phyloP scores from a whole-genome alignment of 1,140 invertebrate genomes.

The Drosophila busckii region DNA sequence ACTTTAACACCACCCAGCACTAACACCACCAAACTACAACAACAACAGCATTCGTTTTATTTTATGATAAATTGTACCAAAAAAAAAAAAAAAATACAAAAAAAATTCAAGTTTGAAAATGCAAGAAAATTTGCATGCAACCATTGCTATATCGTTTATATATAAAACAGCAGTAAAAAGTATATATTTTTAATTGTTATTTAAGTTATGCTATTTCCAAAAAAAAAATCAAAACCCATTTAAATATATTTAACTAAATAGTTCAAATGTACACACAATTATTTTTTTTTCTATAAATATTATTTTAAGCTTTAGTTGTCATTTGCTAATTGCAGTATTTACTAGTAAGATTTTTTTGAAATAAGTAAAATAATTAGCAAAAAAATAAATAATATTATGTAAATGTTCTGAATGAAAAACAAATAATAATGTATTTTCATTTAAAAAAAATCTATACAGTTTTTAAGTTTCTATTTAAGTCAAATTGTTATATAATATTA shows the following conservation, averaged over 20 bases:
- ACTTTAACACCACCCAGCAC: too few relatives aligned
- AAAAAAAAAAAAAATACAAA: neutral
- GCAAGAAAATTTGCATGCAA: too few relatives aligned
- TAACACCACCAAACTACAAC: too few relatives aligned
- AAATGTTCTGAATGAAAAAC: too few relatives aligned
- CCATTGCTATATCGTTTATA: too few relatives aligned
- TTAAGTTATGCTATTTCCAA: slow-evolving; percentile 56
- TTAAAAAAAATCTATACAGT: slow-evolving; percentile 1
- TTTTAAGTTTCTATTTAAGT: too few relatives aligned
- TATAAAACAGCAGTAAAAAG: slow-evolving; percentile 2
- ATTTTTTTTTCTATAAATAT: slow-evolving; percentile 22
- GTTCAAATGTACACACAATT: too few relatives aligned
- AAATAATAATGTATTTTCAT: too few relatives aligned
- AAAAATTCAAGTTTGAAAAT: too few relatives aligned
- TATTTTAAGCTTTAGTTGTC: slow-evolving; percentile 57
- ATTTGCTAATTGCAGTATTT: slow-evolving; percentile 69
- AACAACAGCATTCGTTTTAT: too few relatives aligned
- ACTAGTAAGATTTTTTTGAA: slow-evolving; percentile 48
- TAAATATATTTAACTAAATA: too few relatives aligned
- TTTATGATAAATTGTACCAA: slow-evolving; percentile 5
- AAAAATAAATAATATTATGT: slow-evolving; percentile 7
- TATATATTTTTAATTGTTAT: slow-evolving; percentile 24
- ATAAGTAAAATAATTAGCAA: slow-evolving; percentile 32
- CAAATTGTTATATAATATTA: too few relatives aligned
- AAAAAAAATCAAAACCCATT: slow-evolving; percentile 31